Conservation (phyloP, 2,888 invertebrate genomes). For the Cryptophagus acutangulus region DNA sequence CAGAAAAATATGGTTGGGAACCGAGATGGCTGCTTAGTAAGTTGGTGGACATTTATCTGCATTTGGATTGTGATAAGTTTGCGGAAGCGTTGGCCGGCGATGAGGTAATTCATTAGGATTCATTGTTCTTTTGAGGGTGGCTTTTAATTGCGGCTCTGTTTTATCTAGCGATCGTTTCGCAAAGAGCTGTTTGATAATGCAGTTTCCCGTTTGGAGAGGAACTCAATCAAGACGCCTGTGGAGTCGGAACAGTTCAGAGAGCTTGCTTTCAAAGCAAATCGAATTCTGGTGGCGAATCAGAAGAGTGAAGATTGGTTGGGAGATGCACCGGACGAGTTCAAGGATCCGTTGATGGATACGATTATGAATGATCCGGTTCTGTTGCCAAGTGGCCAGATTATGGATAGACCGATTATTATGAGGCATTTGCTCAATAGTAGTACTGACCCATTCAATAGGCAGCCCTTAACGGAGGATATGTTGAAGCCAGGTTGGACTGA, state of each 20-base stretch:
- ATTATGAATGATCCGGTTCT: constrained; percentile 94
- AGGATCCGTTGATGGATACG: constrained; percentile 96
- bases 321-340: constrained; percentile 94
- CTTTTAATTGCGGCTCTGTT: constrained; percentile 8
- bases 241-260: constrained; percentile 82
- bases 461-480: constrained; percentile 91
- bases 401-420: constrained; percentile 91
- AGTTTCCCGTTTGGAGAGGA: constrained; percentile 72
- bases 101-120: constrained; percentile 60
- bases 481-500: constrained; percentile 75
- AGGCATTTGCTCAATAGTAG: constrained; percentile 91
- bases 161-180: constrained; percentile 80
- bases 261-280: constrained; percentile 71
- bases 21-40: constrained; percentile 86
- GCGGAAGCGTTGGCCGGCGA: constrained; percentile 91
- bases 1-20: constrained; percentile 96
- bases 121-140: not conserved
- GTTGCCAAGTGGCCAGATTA: constrained; percentile 81
- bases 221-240: constrained; percentile 75
- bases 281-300: constrained; percentile 75
- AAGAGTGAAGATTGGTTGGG: constrained; percentile 88
- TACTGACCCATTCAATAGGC: constrained; percentile 97
- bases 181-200: constrained; percentile 91
- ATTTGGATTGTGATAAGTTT: constrained; percentile 88
- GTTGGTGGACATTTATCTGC: constrained; percentile 94